A percentile compares a stretch with the other conserved stretches of the same genome.
Evolutionary conservation across 2,797 vertebrate genomes (phyloP).

Genomic region (Myotis planiceps): DNA sequence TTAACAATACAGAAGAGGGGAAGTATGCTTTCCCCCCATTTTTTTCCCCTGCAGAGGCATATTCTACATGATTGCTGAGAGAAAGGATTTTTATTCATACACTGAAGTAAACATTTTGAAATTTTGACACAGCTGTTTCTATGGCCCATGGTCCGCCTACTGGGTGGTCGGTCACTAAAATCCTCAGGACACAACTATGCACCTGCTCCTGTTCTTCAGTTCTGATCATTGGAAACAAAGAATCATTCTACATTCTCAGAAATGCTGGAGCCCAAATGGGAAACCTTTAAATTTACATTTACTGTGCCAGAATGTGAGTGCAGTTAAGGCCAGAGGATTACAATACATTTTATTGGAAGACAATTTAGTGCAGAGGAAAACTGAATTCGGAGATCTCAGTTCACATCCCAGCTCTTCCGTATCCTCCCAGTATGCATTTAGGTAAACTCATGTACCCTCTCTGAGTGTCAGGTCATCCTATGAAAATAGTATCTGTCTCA

Average conservation of each 20-base stretch:
- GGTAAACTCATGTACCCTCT: background rate
- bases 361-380: background rate
- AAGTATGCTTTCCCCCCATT: background rate
- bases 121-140: background rate
- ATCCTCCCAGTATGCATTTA: background rate
- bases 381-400: background rate
- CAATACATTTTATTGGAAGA: background rate
- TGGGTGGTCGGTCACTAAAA: background rate
- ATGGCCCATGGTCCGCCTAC: accelerated
- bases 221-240: background rate
- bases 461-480: background rate
- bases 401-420: background rate
- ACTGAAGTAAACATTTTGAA: background rate
- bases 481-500: background rate
- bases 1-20: background rate
- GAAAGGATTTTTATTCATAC: background rate
- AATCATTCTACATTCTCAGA: background rate
- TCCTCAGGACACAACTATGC: background rate
- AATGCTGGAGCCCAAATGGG: background rate
- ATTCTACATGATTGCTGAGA: background rate
- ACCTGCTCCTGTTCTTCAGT: background rate
- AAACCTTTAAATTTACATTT: background rate
- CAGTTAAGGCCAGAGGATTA: background rate
- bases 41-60: background rate
- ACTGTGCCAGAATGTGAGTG: background rate